Evolutionary conservation across 2,888 invertebrate genomes (phyloP), one percentile per base, ranked within the genome.

Genomic region (Lobophora halterata): DNA sequence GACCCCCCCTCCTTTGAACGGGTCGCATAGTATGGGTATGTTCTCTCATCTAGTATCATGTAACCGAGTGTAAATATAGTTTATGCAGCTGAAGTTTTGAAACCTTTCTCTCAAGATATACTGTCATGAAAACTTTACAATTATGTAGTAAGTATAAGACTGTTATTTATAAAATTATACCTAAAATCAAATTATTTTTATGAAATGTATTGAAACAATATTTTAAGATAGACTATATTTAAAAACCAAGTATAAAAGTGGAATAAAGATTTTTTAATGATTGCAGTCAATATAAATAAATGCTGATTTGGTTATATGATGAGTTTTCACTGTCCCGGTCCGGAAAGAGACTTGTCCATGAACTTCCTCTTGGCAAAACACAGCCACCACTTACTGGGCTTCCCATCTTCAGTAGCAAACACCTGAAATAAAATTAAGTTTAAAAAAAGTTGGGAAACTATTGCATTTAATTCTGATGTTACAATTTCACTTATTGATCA

Each of bases 321-420:
- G 11, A 10, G 8, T 31, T 25, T 55, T 89, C 81, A 93, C 73
- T 94, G 94, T 21, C 97, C 97, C 1, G 96, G 97, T 0, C 93
- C 95, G 16, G 96, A 93, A 13, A 99, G 88, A 13, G 97, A 97
- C 76, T 99, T 99, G 77, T 99, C 99, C 98, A 99, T 99, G 77
- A 99, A 99, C 90, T 97, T 98, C 91, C 98, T 97, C 74, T 98
- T 98, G 13, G 98, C 95, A 88, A 99, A 99, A 75, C 99, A 99
- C 37, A 98, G 88, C 99, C 99, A 99, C 99, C 99, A 99, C 86
- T 99, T 99, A 72, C 96, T 97, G 4, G 99, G 98, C 68, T 97
- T 97, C 3, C 97, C 97, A 72, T 96, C 96, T 50, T 95, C 95
- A 5, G 92, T 90, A 24, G 92, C 93, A 79, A 97, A 98, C 1